Evolutionary conservation across 1,140 invertebrate species (phyloP).

Genomic region (Andricus grossulariae): DNA sequence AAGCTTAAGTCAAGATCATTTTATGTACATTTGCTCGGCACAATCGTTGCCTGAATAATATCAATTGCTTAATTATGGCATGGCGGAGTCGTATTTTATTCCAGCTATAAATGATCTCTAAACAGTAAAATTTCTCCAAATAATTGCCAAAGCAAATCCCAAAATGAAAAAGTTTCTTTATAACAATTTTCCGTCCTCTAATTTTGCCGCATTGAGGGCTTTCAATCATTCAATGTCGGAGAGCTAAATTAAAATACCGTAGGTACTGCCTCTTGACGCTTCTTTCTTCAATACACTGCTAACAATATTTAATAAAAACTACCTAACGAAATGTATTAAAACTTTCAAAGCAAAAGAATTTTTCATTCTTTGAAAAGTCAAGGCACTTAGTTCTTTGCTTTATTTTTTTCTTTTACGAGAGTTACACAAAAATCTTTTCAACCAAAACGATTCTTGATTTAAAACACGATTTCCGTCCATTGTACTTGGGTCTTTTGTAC

Average conservation of each 20-base stretch:
- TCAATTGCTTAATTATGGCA: constrained; percentile 14
- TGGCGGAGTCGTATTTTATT: not conserved
- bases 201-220: too few relatives aligned
- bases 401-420: not conserved
- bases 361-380: not conserved
- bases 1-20: not conserved
- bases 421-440: not conserved
- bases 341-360: not conserved
- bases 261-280: not conserved
- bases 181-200: not conserved
- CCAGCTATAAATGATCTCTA: not conserved
- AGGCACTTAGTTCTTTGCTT: too few relatives aligned
- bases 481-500: not conserved
- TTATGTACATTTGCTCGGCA: constrained; percentile 25
- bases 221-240: not conserved
- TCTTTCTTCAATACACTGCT: constrained; percentile 4
- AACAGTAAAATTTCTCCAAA: constrained; percentile 3
- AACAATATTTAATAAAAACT: not conserved
- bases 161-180: not conserved
- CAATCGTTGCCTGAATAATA: constrained; percentile 2
- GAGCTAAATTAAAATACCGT: not conserved
- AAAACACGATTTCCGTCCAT: not conserved
- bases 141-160: too few relatives aligned
- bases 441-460: not conserved
- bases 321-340: constrained; percentile 8